Evolutionary conservation across 2,113 vertebrate genomes (phyloP).

Genomic region (Cyphomyrus plagiostoma): DNA sequence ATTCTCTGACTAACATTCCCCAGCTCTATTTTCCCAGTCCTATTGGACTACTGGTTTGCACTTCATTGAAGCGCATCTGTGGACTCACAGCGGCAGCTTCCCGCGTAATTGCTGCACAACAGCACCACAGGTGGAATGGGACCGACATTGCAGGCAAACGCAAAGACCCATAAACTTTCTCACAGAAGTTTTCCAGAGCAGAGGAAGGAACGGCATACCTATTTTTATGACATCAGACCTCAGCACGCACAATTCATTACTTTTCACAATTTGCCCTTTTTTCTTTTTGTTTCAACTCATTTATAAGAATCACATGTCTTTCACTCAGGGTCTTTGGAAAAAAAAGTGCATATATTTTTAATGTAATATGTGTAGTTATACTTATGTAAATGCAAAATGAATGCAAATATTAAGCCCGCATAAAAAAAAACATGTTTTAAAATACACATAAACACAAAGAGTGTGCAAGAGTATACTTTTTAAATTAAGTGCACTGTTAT

Average conservation of each 20-base stretch:
- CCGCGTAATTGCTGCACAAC: constrained; percentile 17
- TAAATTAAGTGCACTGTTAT: neutral
- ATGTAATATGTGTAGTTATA: neutral
- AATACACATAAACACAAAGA: neutral
- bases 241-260: neutral
- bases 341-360: neutral
- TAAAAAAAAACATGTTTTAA: neutral
- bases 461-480: neutral
- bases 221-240: neutral
- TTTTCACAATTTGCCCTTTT: neutral
- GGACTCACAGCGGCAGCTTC: neutral
- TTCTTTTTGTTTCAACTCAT: neutral
- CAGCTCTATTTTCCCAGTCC: neutral
- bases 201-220: neutral
- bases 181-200: constrained; percentile 1
- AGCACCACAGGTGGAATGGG: constrained; percentile 27
- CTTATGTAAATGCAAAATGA: neutral
- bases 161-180: neutral
- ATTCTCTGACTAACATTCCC: neutral
- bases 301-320: neutral
- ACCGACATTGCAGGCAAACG: constrained; percentile 11
- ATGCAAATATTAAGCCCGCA: neutral
- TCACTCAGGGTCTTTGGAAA: neutral
- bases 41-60: neutral
- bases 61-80: neutral